Percentiles rank a stretch among this genome's conserved stretches.
Evolutionary conservation across 2,113 vertebrate genomes (phyloP).

Genomic region (Thunnus maccoyii): DNA sequence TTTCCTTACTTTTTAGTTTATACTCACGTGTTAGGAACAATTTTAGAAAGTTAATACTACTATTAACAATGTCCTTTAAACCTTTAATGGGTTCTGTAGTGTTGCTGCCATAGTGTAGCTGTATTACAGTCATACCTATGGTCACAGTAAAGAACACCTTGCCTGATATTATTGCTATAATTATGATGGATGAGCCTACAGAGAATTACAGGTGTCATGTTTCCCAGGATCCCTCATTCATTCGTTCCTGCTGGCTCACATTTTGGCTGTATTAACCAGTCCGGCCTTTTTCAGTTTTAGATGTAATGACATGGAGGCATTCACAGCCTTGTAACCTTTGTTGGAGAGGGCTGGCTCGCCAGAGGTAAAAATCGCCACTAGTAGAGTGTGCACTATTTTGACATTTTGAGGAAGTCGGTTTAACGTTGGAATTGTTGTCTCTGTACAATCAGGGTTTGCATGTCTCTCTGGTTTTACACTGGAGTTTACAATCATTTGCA

Average conservation of each 20-base stretch:
- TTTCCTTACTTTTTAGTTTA: neutral
- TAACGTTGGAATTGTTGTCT: neutral
- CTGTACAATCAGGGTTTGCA: neutral
- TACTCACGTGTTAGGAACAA: neutral
- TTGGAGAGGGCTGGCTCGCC: neutral
- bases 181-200: neutral
- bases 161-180: constrained; percentile 2
- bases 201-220: constrained; percentile 21
- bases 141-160: constrained; percentile 12
- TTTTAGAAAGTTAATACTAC: too few species aligned
- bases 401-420: constrained; percentile 17
- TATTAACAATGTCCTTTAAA: neutral
- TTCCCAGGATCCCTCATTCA: neutral
- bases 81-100: neutral
- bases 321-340: constrained; percentile 5
- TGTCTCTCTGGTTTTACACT: neutral
- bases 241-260: neutral
- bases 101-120: neutral
- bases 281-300: neutral
- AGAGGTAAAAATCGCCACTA: neutral
- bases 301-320: constrained; percentile 12
- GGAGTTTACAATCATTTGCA: neutral
- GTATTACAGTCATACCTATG: constrained; percentile 4
- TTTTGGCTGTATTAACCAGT: neutral
- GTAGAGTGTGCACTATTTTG: neutral